Conservation (phyloP, 2,797 vertebrate species). For the Anguilla pacifica region DNA sequence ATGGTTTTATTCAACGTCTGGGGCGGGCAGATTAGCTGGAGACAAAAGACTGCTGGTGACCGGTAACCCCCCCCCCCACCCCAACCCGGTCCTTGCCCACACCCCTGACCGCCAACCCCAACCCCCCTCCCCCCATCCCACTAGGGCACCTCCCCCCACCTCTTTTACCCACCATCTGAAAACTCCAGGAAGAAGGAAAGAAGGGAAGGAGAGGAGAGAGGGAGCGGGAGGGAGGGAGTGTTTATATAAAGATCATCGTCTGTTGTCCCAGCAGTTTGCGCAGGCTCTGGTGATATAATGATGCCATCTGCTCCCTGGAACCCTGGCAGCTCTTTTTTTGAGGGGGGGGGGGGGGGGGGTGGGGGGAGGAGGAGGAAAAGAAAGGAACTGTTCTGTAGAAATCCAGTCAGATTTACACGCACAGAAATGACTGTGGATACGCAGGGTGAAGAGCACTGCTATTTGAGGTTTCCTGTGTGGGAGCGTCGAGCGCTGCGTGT, state of each 20-base stretch:
- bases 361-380: too few species aligned
- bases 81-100: neutral
- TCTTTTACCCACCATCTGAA: neutral
- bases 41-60: constrained; percentile 6
- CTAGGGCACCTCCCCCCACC: neutral
- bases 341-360: too few species aligned
- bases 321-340: neutral
- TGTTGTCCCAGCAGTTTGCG: neutral
- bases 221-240: neutral
- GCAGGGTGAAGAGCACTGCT: neutral
- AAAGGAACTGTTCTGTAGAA: neutral
- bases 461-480: neutral
- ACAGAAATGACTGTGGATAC: neutral
- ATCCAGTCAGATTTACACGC: neutral
- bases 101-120: too few species aligned
- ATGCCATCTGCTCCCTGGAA: constrained; percentile 7
- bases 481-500: neutral
- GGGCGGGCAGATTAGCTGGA: neutral
- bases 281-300: neutral
- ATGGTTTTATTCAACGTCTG: neutral
- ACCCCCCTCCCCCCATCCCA: neutral
- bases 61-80: neutral
- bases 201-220: neutral
- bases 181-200: neutral
- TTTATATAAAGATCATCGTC: neutral